Conservation (phyloP, 2,888 invertebrate genomes). For the Eupeodes latifasciatus region DNA sequence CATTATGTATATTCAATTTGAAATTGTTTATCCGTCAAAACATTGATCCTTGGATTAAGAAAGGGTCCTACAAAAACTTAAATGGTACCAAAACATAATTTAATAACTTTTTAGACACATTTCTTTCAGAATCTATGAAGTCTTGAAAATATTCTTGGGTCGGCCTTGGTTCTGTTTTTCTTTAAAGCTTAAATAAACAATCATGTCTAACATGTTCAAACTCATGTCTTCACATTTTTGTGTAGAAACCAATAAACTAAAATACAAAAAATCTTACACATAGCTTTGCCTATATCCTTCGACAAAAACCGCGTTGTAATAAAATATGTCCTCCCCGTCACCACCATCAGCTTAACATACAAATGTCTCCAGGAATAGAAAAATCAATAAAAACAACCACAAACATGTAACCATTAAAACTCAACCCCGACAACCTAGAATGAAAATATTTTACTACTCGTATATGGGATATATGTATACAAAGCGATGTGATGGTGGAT, state of each 20-base stretch:
- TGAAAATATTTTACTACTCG: constrained; percentile 1
- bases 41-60: too few species aligned
- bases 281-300: neutral
- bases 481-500: too few species aligned
- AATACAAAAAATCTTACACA: neutral
- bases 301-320: constrained; percentile 35
- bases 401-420: constrained; percentile 48
- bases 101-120: too few species aligned
- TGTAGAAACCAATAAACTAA: constrained; percentile 5
- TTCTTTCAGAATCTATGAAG: too few species aligned
- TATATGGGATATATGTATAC: neutral
- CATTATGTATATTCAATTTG: too few species aligned
- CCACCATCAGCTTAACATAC: constrained; percentile 8
- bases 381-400: constrained; percentile 42
- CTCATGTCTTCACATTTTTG: neutral
- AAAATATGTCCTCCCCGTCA: neutral
- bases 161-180: too few species aligned
- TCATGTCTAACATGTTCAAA: neutral
- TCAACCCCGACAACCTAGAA: neutral
- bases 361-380: constrained; percentile 34
- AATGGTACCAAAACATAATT: too few species aligned
- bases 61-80: too few species aligned
- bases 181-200: neutral
- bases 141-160: too few species aligned
- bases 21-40: too few species aligned